Base-by-base conservation (phyloP, 1,140 invertebrate genomes). In the Coenobita brevimanus region DNA sequence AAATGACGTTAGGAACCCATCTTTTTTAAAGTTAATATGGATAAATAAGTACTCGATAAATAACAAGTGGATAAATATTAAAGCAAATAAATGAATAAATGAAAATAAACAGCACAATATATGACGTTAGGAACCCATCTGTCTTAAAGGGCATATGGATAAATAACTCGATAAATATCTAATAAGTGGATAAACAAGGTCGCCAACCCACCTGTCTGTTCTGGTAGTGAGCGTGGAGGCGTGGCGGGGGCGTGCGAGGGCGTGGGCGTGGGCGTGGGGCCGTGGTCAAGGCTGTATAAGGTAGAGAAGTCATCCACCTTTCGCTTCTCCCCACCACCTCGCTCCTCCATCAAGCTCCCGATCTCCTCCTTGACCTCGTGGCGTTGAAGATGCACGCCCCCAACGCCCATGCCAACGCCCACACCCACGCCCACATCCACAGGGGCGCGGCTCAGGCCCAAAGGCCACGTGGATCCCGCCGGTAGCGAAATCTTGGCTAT, bases 301-400 rank as follows among this genome's bases (percentile, higher is more conserved):
- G 90, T 89, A 36, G 88, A 89, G 38, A 90, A 90, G 67, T 90
- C 90, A 3, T 90, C 90, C 33, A 90, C 81, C 60, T 90, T 90
- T 27, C 90, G 79, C 38, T 90, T 90, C 27, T 90, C 89, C 2
- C 89, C 90, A 36, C 87, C 80, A 33, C 85, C 89, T 17, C 78
- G 75, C 8, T 62, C 60, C 54, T 90, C 90, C 82, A 89, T 89
- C n/a, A 89, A 73, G 50, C 88, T 79, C 13, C 88, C 83, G 43
- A 89, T 76, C 84, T 90, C 90, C 88, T 90, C 90, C 71, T 90
- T 90, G 50, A 89, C 89, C 46, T 89, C 89, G 76, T 89, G 89
- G 4, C 89, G 75, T 36, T 60, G 82, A 24, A 89, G 89, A 67
- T 89, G 89, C 13, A 50, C 6, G 6, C 46, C 46, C 46, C 6